Percentiles rank a stretch among this genome's conserved stretches.
Conservation (phyloP, 2,113 vertebrate genomes). For the Seriola rivoliana region DNA sequence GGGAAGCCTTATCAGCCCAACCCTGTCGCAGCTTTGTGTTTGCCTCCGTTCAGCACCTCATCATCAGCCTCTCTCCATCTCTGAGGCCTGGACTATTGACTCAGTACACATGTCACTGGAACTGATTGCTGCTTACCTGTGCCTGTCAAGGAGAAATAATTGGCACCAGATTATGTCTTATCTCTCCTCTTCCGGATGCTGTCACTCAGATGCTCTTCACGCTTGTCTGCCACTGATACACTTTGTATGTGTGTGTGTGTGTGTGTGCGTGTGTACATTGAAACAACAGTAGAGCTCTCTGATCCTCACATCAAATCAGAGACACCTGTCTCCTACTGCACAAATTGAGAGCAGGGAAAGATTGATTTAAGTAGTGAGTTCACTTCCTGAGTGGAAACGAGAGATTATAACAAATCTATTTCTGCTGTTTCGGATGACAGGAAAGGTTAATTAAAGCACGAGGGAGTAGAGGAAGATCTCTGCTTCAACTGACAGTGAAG, state of each 20-base stretch:
- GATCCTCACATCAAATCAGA: slow-evolving; percentile 71
- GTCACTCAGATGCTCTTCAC: slow-evolving; percentile 76
- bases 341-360: slow-evolving; percentile 63
- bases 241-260: slow-evolving; percentile 25
- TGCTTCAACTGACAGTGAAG: slow-evolving; percentile 57
- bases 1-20: slow-evolving; percentile 64
- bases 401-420: slow-evolving; percentile 80
- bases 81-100: slow-evolving; percentile 70
- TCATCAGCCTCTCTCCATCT: slow-evolving; percentile 66
- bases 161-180: slow-evolving; percentile 82
- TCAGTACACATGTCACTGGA: slow-evolving; percentile 75
- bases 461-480: slow-evolving; percentile 47
- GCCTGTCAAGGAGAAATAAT: slow-evolving; percentile 81
- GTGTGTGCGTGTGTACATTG: slow-evolving; percentile 10
- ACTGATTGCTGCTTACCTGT: slow-evolving; percentile 79
- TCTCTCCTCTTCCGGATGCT: slow-evolving; percentile 76
- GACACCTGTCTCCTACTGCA: slow-evolving; percentile 71
- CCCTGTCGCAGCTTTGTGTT: slow-evolving; percentile 58
- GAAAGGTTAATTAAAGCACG: slow-evolving; percentile 80
- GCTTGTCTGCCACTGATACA: slow-evolving; percentile 66
- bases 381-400: slow-evolving; percentile 65
- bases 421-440: slow-evolving; percentile 73
- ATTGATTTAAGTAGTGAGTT: slow-evolving; percentile 77
- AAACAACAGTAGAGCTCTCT: slow-evolving; percentile 61
- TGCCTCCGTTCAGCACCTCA: slow-evolving; percentile 62